A percentile compares a stretch with the other conserved stretches of the same genome.
Evolutionary conservation across 2,888 invertebrate species (phyloP).

Genomic region (Geophilus truncorum): DNA sequence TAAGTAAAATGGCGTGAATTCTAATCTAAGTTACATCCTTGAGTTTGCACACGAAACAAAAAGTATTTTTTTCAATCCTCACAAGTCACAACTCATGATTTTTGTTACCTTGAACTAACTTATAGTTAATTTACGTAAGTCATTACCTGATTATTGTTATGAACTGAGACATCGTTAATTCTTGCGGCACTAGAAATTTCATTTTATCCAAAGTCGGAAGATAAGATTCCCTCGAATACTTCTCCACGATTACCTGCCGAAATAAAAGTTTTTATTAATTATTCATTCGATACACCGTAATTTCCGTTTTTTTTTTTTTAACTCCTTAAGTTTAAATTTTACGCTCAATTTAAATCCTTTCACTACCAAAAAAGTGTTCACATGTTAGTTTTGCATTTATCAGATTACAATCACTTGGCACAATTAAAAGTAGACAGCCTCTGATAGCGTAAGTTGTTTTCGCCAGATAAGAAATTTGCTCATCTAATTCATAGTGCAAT

Average conservation of each 20-base stretch:
- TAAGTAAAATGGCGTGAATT: too few relatives aligned
- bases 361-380: not conserved
- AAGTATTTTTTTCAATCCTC: too few relatives aligned
- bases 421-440: conserved; percentile 23
- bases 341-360: too few relatives aligned
- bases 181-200: conserved; percentile 83
- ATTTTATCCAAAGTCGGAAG: conserved; percentile 74
- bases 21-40: too few relatives aligned
- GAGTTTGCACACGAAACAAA: too few relatives aligned
- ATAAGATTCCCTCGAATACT: conserved; percentile 69
- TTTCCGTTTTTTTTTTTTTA: too few relatives aligned
- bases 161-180: conserved; percentile 83
- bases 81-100: too few relatives aligned
- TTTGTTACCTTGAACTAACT: too few relatives aligned
- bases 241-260: conserved; percentile 72
- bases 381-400: not conserved
- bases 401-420: not conserved
- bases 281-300: too few relatives aligned
- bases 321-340: too few relatives aligned
- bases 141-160: conserved; percentile 75
- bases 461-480: not conserved
- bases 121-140: conserved; percentile 31
- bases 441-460: not conserved
- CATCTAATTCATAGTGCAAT: conserved; percentile 31
- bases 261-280: not conserved